phyloP scores from a whole-genome alignment of 2,888 invertebrate species.

The Eurytoma adleriae region DNA sequence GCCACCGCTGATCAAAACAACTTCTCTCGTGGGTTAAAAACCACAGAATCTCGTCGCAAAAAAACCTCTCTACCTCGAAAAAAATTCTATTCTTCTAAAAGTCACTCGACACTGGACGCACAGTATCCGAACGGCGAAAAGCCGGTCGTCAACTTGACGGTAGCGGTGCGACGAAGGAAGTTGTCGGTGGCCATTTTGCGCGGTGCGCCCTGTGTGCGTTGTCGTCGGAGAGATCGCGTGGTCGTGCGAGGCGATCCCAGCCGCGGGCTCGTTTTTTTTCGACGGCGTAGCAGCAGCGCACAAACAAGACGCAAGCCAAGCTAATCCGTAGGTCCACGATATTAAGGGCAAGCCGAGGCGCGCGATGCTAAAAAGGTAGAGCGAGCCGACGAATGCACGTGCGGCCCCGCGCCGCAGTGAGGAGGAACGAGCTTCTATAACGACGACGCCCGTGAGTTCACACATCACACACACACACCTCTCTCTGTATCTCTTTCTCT shows the following conservation, averaged over 20 bases:
- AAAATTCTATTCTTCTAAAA: neutral
- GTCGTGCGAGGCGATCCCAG: constrained; percentile 16
- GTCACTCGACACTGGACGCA: neutral
- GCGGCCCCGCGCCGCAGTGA: neutral
- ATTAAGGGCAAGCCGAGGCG: neutral
- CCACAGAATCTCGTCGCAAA: neutral
- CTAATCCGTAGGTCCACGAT: neutral
- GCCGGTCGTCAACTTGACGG: constrained; percentile 26
- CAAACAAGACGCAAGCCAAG: neutral
- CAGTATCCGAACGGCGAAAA: neutral
- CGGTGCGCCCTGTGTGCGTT: constrained; percentile 45
- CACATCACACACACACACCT: no score
- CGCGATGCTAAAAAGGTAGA: constrained; percentile 10
- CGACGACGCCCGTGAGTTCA: constrained; percentile 43
- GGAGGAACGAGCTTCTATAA: constrained; percentile 21
- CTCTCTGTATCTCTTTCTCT: neutral
- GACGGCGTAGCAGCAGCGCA: constrained; percentile 15
- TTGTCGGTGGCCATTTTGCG: constrained; percentile 50
- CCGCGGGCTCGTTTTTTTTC: constrained; percentile 23
- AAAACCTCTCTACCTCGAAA: neutral
- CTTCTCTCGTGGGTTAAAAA: neutral
- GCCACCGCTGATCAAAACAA: constrained; percentile 30
- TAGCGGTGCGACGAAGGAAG: constrained; percentile 35
- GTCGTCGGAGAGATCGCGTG: constrained; percentile 32
- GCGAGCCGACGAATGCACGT: constrained; percentile 16